Evolutionary conservation across 1,140 invertebrate genomes (phyloP), one percentile per base, ranked within the genome.

Genomic region (Lucilia sericata): DNA sequence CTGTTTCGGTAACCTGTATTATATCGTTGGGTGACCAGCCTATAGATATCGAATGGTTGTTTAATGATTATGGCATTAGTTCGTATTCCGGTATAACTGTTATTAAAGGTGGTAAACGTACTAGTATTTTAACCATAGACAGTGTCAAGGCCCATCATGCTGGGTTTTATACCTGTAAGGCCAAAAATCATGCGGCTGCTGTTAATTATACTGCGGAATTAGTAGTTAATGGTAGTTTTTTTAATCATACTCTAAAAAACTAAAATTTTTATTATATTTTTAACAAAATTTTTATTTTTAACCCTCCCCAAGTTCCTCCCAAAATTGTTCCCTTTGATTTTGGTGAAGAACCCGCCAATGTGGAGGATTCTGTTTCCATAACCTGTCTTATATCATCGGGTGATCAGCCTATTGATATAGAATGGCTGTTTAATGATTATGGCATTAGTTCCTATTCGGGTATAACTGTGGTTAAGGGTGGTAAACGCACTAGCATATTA

Each of bases 141-240:
- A 94, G 94, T 84, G 94, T 95, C 10, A 92, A 93, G 83, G 94
- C 94, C 82, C 92, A 93, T 82, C 96, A 97, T 90, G 93, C 93
- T 88, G 95, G 95, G 87, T 94, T 94, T 85, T 98, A 97, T 90
- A 96, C 95, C 83, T 97, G 96, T 91, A 92, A 94, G 86, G 95
- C 94, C 83, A 94, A 91, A 86, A 96, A 96, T 92, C 92, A 91
- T 84, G 96, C 96, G 82, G 95, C 95, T 86, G 94, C 92, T 84
- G 93, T 93, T 88, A 94, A 93, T 89, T 93, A 95, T 91, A 94
- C 94, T 86, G 93, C 95, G 84, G 91, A 92, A 87, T 92, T 96
- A 87, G 92, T 94, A 87, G 94, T 96, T 87, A 95, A 96, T 92
- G 95, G 95, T 96, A 88, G 30, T 88, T 74, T 82, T 86, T 87